These are phyloP conservation scores for Pterobdella sp. DNA, from an alignment of 2,888 invertebrate species.

Conservation along the genomic window DNA sequence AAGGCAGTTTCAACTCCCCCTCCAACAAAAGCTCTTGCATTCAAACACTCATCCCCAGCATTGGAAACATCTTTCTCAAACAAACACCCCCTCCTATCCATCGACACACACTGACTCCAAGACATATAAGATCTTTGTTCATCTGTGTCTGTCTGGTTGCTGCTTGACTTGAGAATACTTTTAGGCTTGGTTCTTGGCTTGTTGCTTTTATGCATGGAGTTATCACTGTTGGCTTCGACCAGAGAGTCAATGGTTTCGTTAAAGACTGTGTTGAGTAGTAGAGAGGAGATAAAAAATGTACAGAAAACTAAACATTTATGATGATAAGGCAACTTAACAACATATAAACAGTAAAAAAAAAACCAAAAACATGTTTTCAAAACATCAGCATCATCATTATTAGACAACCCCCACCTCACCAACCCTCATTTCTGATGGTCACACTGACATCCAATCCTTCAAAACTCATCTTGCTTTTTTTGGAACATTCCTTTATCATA, in stretches of 20 bases:
- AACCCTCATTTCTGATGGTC: too few relatives aligned
- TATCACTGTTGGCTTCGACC: slow-evolving; percentile 26
- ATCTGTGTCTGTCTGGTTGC: background rate
- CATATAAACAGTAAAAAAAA: background rate
- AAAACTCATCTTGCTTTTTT: too few relatives aligned
- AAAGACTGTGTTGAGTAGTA: background rate
- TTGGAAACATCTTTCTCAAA: slow-evolving; percentile 6
- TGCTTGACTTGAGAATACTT: background rate
- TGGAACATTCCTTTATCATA: too few relatives aligned
- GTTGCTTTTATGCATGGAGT: slow-evolving; percentile 1
- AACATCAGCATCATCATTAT: background rate
- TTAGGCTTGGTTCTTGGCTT: background rate
- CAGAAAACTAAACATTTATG: background rate
- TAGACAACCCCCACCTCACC: too few relatives aligned
- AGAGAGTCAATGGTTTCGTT: slow-evolving; percentile 26
- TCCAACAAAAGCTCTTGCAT: background rate
- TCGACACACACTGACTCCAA: slow-evolving; percentile 17
- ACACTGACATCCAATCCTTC: too few relatives aligned
- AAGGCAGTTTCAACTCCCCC: background rate
- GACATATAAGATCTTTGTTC: background rate
- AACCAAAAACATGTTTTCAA: background rate
- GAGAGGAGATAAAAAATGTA: background rate
- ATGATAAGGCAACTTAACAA: background rate
- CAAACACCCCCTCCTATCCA: background rate
- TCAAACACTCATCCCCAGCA: background rate